Percentiles rank a stretch among this genome's conserved stretches.
Evolutionary conservation across 2,888 invertebrate genomes (phyloP).

Genomic region (Agriopis aurantiaria): DNA sequence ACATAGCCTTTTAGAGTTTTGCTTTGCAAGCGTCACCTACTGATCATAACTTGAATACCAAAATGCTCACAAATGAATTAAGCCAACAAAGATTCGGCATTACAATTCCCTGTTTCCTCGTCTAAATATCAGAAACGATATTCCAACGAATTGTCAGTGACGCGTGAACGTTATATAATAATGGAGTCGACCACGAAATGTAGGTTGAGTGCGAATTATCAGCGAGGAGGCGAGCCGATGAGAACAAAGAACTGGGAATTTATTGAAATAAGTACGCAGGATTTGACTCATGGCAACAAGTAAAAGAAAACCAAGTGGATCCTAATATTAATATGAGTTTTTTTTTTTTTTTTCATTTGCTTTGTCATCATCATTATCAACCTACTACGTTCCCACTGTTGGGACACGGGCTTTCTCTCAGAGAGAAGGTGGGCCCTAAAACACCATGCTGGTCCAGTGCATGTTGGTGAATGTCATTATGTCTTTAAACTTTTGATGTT

Average conservation of each 20-base stretch:
- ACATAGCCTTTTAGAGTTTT: neutral
- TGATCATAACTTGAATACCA: neutral
- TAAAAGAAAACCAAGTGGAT: neutral
- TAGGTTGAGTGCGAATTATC: conserved; percentile 10
- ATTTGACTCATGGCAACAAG: neutral
- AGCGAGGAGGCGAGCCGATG: neutral
- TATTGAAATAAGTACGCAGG: conserved; percentile 3
- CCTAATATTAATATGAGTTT: neutral
- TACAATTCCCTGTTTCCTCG: conserved; percentile 15
- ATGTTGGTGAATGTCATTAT: too few relatives aligned
- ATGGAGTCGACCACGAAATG: conserved; percentile 29
- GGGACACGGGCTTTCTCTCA: too few relatives aligned
- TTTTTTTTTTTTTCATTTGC: too few relatives aligned
- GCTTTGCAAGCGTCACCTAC: neutral
- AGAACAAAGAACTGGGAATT: conserved; percentile 13
- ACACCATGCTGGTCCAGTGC: too few relatives aligned
- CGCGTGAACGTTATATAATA: conserved; percentile 30
- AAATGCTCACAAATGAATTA: conserved; percentile 17
- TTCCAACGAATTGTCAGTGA: conserved; percentile 25
- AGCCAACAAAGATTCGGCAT: conserved; percentile 13
- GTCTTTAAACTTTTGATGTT: too few relatives aligned
- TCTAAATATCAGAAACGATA: conserved; percentile 24
- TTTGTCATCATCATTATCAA: too few relatives aligned
- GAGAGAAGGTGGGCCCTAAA: too few relatives aligned
- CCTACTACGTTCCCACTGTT: too few relatives aligned